These are phyloP conservation scores for Chelidonichthys spinosus DNA, from an alignment of 2,797 vertebrate species.

Conservation along the genomic window DNA sequence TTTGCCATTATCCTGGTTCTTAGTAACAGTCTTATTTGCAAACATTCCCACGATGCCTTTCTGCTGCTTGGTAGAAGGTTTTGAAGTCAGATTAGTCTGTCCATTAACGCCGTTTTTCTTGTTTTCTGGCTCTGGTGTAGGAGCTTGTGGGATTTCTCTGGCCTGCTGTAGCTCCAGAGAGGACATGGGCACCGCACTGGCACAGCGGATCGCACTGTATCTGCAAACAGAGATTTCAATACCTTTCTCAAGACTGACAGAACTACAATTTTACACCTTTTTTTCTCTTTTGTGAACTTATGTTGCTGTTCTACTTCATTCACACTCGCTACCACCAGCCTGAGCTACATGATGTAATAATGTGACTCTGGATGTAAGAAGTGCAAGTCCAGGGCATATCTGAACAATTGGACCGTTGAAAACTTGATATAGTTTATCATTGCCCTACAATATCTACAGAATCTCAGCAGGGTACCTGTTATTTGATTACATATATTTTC, in stretches of 20 bases:
- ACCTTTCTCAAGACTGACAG: not conserved
- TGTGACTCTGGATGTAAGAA: not conserved
- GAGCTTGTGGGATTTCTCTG: conserved; percentile 52
- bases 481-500: not conserved
- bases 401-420: not conserved
- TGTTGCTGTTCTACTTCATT: not conserved
- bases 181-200: conserved; percentile 82
- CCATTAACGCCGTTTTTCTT: conserved; percentile 77
- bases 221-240: conserved; percentile 67
- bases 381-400: not conserved
- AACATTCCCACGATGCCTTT: conserved; percentile 96
- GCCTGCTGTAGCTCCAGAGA: conserved; percentile 72
- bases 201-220: conserved; percentile 92
- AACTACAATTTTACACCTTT: not conserved
- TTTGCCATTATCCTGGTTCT: conserved; percentile 79
- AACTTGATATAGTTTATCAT: not conserved
- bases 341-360: not conserved
- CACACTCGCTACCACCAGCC: not conserved
- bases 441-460: not conserved
- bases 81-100: conserved; percentile 60
- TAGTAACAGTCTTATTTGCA: conserved; percentile 80
- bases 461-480: no score
- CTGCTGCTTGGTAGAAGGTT: conserved; percentile 78
- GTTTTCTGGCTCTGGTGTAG: conserved; percentile 53
- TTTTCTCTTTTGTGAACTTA: not conserved